A percentile compares a stretch with the other conserved stretches of the same genome.
These are phyloP conservation scores for Myripristis murdjan DNA, from an alignment of 2,797 vertebrate genomes.

Conservation along the genomic window DNA sequence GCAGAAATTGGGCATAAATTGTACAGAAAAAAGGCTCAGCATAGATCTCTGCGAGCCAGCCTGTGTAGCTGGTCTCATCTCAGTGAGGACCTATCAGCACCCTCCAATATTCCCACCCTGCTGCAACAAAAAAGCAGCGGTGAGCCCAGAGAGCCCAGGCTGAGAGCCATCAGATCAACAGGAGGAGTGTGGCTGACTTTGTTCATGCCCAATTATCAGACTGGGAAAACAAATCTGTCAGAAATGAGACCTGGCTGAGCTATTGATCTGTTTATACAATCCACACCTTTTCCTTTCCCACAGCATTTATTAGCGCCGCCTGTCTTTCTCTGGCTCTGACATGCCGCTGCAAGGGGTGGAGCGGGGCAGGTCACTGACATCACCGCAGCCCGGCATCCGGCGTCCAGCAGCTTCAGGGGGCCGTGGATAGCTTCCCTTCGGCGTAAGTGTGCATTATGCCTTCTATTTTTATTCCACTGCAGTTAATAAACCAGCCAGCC, in stretches of 20 bases:
- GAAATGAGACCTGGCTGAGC: slow-evolving; percentile 59
- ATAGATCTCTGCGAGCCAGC: not conserved
- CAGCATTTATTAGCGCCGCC: slow-evolving; percentile 35
- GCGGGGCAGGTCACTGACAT: slow-evolving; percentile 20
- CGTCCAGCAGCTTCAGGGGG: not conserved
- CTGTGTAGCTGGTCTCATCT: not conserved
- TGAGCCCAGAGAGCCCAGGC: slow-evolving; percentile 4
- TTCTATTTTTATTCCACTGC: slow-evolving; percentile 1
- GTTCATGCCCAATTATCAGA: slow-evolving; percentile 71
- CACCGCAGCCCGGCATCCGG: slow-evolving; percentile 9
- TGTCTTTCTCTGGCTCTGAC: slow-evolving; percentile 21
- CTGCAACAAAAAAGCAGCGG: not conserved
- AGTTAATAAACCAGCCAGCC: not conserved
- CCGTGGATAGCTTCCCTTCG: not conserved
- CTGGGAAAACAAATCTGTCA: slow-evolving; percentile 70
- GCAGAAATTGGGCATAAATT: not conserved
- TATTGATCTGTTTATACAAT: slow-evolving; percentile 77
- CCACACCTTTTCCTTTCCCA: slow-evolving; percentile 35
- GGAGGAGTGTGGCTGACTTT: slow-evolving; percentile 35
- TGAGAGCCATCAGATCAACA: slow-evolving; percentile 29
- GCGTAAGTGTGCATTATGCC: not conserved
- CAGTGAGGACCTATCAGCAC: not conserved
- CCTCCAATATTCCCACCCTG: not conserved
- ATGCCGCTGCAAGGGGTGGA: slow-evolving; percentile 23
- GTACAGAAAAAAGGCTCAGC: not conserved